phyloP scores from a whole-genome alignment of 2,888 invertebrate species.

The Andrena bucephala region DNA sequence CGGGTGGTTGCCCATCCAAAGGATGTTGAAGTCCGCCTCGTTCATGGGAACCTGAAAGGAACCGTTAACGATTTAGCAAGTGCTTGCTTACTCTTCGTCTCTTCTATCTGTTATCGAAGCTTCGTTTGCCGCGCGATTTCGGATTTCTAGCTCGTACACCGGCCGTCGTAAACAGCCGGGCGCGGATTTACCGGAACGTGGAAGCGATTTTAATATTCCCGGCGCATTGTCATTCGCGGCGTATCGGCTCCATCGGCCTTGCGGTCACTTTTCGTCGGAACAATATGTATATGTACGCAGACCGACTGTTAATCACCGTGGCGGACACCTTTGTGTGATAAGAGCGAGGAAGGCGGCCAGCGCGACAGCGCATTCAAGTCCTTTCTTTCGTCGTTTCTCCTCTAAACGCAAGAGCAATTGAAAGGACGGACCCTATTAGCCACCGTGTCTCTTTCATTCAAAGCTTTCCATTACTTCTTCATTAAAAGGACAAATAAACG shows the following conservation, averaged over 20 bases:
- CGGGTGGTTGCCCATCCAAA: constrained; percentile 97
- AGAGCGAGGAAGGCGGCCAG: constrained; percentile 1
- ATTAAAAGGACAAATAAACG: not conserved
- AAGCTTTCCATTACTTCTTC: too few species aligned
- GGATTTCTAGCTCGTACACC: not conserved
- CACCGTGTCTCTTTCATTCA: not conserved
- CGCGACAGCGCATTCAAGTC: not conserved
- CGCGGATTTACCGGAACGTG: constrained; percentile 35
- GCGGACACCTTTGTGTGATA: constrained; percentile 34
- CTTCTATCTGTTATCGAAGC: not conserved
- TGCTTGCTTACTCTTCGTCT: not conserved
- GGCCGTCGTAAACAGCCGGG: not conserved
- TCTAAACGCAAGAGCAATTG: not conserved
- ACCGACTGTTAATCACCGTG: constrained; percentile 65
- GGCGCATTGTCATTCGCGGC: constrained; percentile 59
- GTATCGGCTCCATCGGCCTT: constrained; percentile 65
- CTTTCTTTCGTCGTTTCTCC: not conserved
- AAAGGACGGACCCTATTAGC: constrained; percentile 1
- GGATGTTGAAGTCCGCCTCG: constrained; percentile 91
- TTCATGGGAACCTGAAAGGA: constrained; percentile 88
- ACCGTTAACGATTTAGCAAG: not conserved
- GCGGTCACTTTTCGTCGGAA: constrained; percentile 70
- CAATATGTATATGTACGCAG: constrained; percentile 56
- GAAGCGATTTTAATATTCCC: constrained; percentile 63
- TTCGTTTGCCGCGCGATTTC: not conserved